These are phyloP conservation scores for Clarias batrachus DNA, from an alignment of 2,113 vertebrate genomes.

Conservation along the genomic window DNA sequence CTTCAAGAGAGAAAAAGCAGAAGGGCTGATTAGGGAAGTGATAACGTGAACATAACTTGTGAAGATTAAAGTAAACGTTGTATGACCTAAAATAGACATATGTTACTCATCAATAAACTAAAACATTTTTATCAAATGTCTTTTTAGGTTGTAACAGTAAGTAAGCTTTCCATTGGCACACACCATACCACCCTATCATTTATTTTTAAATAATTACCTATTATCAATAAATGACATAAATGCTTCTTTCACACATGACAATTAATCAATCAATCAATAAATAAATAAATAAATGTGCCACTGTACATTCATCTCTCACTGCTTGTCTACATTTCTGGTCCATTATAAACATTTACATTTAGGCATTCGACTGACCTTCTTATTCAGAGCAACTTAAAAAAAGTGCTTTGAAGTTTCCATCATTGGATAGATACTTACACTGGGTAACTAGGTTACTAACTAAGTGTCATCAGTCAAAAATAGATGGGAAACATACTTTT, in stretches of 20 bases:
- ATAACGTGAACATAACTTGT: too few relatives aligned
- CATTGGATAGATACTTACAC: too few relatives aligned
- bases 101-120: background rate
- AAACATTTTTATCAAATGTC: background rate
- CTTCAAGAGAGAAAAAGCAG: background rate
- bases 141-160: background rate
- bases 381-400: too few relatives aligned
- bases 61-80: background rate
- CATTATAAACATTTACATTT: background rate
- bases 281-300: background rate
- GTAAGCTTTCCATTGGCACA: background rate
- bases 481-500: too few relatives aligned
- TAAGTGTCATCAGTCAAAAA: too few relatives aligned
- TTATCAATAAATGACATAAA: background rate
- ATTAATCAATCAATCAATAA: too few relatives aligned
- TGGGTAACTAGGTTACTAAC: too few relatives aligned
- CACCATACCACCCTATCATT: background rate
- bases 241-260: background rate
- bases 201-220: too few relatives aligned
- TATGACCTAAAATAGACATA: background rate
- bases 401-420: too few relatives aligned
- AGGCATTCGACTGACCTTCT: too few relatives aligned
- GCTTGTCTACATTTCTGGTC: background rate
- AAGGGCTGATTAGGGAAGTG: background rate
- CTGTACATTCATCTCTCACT: background rate